Conservation (phyloP, 2,888 invertebrate genomes). For the Lucinisca nassula region DNA sequence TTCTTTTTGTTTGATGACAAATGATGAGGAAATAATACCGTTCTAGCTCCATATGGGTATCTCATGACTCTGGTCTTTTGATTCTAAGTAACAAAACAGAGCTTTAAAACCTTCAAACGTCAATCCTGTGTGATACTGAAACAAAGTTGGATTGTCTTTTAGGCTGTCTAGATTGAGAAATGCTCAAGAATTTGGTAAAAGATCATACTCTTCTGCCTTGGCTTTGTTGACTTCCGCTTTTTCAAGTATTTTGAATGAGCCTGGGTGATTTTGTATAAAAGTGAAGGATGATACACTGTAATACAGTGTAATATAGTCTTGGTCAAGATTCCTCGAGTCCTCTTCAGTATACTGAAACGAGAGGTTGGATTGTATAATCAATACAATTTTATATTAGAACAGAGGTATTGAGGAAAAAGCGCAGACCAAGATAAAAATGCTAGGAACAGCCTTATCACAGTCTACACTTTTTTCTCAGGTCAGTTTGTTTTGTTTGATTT, state of each 20-base stretch:
- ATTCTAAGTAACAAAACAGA: conserved; percentile 16
- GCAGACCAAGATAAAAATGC: too few relatives aligned
- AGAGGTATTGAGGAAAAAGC: too few relatives aligned
- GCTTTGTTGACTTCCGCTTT: not conserved
- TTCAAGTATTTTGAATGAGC: not conserved
- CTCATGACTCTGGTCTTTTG: conserved; percentile 23
- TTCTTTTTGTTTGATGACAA: conserved; percentile 4
- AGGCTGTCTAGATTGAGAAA: not conserved
- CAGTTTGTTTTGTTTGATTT: too few relatives aligned
- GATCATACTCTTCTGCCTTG: not conserved
- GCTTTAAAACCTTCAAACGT: conserved; percentile 28
- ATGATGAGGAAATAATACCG: conserved; percentile 15
- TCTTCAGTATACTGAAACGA: too few relatives aligned
- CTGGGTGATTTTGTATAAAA: not conserved
- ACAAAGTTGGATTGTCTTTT: not conserved
- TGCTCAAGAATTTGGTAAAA: not conserved
- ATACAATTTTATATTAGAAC: too few relatives aligned
- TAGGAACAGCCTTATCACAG: too few relatives aligned
- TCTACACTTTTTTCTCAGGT: too few relatives aligned
- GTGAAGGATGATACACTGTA: not conserved
- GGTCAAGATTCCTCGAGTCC: not conserved
- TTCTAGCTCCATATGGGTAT: conserved; percentile 32
- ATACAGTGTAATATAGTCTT: not conserved
- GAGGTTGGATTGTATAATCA: too few relatives aligned
- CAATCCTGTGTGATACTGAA: conserved; percentile 27